Evolutionary conservation across 2,888 invertebrate genomes (phyloP), one percentile per base, ranked within the genome.

Genomic region (Allacma fusca): DNA sequence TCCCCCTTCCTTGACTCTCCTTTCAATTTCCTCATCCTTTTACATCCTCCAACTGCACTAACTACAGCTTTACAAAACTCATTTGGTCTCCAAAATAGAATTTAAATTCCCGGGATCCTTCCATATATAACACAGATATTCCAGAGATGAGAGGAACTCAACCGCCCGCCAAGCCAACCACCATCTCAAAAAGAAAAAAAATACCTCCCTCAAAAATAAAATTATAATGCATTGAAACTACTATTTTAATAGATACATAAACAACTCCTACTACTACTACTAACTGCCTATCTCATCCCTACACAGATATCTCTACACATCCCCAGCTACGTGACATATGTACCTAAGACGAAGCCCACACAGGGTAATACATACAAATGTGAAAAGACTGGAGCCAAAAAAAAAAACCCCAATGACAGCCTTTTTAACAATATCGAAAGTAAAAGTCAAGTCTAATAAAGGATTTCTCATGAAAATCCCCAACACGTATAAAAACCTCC

Each of bases 391-490:
- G 50, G 9, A 13, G 50, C 50, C 50, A 50, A 50, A 50, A 19
- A 50, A 50, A 2, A 50, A 50, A 50, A 34, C 34, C 34, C 9
- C 34, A 4, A 34, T 34, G 50, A 40, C 40, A 50, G n/a, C 50
- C 50, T 50, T 50, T 50, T 50, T 16, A n/a, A 13, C 16, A 2
- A 50, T 13, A 50, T 16, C 1, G n/a, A 50, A 50, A 12, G 50
- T 16, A n/a, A 50, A 50, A 50, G 50, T 50, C 50, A 50, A 50
- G 19, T 50, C 50, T 50, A 50, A 50, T 50, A 50, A 16, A 50
- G 50, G 50, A 50, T 50, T 50, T 50, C 50, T 19, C 50, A 50
- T 50, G 50, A 50, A 50, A 50, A 50, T 50, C 50, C n/a, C n/a
- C 50, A 50, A 16, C 50, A 50, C 5, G 19, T 16, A 19, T 13